These are phyloP conservation scores for Phytoseiulus persimilis DNA, from an alignment of 2,888 invertebrate species.

Conservation along the genomic window DNA sequence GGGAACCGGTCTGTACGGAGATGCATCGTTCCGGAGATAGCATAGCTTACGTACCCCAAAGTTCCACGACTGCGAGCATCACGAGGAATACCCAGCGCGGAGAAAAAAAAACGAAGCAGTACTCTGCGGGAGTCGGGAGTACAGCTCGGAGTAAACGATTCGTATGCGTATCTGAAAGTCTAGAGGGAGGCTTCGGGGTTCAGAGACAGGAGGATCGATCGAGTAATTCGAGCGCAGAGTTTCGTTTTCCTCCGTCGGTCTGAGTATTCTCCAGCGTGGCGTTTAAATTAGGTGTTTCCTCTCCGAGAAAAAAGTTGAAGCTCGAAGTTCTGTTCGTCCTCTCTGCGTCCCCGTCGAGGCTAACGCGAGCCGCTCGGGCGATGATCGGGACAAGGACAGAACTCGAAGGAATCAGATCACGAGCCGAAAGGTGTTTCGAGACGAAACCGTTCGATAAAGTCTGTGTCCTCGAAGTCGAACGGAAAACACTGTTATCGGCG, in stretches of 20 bases:
- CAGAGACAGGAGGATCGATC: not conserved
- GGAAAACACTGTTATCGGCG: too few relatives aligned
- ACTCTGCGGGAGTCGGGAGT: not conserved
- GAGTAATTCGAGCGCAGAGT: not conserved
- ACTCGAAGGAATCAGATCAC: too few relatives aligned
- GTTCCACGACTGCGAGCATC: not conserved
- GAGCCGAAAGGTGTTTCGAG: too few relatives aligned
- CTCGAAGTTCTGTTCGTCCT: not conserved
- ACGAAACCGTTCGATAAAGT: too few relatives aligned
- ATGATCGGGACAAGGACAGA: not conserved
- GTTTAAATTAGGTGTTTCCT: too few relatives aligned
- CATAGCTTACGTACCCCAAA: not conserved
- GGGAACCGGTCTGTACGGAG: not conserved
- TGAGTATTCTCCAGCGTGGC: too few relatives aligned
- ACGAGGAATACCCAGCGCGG: not conserved
- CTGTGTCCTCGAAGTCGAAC: too few relatives aligned
- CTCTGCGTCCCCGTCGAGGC: not conserved
- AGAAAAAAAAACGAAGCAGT: not conserved
- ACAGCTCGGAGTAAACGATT: not conserved
- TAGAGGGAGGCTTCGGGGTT: not conserved
- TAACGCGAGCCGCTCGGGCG: not conserved
- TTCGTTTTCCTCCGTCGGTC: not conserved
- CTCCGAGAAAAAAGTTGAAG: not conserved
- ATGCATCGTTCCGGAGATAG: not conserved
- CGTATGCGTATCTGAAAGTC: not conserved